Conservation (phyloP, 2,113 vertebrate species). For the Diphyllodes magnificus region DNA sequence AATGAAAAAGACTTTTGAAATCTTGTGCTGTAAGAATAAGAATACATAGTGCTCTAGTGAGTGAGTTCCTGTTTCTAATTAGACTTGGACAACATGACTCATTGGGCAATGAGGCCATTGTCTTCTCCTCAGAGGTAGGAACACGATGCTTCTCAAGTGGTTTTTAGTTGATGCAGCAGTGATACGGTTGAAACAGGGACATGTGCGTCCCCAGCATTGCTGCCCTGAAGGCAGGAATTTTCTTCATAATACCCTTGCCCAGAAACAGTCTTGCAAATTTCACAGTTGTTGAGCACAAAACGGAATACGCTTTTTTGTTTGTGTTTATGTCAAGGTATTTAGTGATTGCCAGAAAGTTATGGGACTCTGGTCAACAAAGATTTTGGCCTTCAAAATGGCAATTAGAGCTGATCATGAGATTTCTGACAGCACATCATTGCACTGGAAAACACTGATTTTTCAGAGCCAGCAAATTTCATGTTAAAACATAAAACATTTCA, state of each 20-base stretch:
- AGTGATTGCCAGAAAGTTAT: background rate
- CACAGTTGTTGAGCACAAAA: background rate
- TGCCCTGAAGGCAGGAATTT: background rate
- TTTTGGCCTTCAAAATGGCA: conserved; percentile 3
- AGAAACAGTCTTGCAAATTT: background rate
- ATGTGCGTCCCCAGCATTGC: background rate
- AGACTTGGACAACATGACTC: background rate
- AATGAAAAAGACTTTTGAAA: background rate
- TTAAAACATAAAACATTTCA: background rate
- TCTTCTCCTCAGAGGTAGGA: conserved; percentile 33
- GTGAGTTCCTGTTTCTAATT: conserved; percentile 26
- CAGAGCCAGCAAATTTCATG: background rate
- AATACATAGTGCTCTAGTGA: background rate
- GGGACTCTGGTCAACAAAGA: background rate
- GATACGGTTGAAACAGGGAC: background rate
- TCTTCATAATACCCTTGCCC: background rate
- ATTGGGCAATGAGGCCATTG: background rate
- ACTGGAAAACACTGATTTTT: background rate
- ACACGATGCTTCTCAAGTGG: background rate
- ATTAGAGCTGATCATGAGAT: background rate
- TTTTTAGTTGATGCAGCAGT: background rate
- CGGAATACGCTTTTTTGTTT: rapidly evolving
- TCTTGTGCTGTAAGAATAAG: background rate
- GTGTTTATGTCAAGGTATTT: background rate
- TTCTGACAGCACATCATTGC: background rate